Conservation (phyloP, 1,140 invertebrate species). For the Panulirus ornatus region DNA sequence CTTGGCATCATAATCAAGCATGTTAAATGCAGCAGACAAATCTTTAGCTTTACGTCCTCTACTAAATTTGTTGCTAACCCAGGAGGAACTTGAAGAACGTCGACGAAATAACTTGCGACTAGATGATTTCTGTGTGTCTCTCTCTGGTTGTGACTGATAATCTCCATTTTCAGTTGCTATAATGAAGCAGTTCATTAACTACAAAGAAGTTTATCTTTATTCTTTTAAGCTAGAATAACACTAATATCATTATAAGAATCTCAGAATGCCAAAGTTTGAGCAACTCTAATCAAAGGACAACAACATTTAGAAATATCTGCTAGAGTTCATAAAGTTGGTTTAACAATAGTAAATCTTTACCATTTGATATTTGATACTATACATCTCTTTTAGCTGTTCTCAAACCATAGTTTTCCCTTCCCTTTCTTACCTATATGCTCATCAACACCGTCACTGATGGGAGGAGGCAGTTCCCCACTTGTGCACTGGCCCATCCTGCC, state of each 20-base stretch:
- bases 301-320: no score
- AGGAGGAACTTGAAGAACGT: conserved; percentile 16
- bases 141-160: neutral
- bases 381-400: neutral
- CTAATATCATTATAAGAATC: neutral
- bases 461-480: conserved; percentile 47
- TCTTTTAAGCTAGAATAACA: neutral
- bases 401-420: neutral
- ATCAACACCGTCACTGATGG: neutral
- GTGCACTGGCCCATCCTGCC: conserved; percentile 48
- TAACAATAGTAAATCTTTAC: neutral
- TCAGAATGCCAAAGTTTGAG: neutral
- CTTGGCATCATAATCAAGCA: conserved; percentile 37
- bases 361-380: no score
- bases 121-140: neutral
- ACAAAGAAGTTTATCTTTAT: neutral
- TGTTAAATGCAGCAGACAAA: conserved; percentile 30
- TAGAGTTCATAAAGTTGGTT: no score
- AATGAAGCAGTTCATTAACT: neutral
- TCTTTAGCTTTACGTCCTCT: conserved; percentile 19
- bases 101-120: conserved; percentile 18
- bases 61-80: conserved; percentile 17
- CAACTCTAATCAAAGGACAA: neutral
- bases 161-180: neutral
- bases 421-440: neutral